Evolutionary conservation across 2,797 vertebrate species (phyloP), one percentile per base, ranked within the genome.

Genomic region (Ctenochaetus hawaiiensis): DNA sequence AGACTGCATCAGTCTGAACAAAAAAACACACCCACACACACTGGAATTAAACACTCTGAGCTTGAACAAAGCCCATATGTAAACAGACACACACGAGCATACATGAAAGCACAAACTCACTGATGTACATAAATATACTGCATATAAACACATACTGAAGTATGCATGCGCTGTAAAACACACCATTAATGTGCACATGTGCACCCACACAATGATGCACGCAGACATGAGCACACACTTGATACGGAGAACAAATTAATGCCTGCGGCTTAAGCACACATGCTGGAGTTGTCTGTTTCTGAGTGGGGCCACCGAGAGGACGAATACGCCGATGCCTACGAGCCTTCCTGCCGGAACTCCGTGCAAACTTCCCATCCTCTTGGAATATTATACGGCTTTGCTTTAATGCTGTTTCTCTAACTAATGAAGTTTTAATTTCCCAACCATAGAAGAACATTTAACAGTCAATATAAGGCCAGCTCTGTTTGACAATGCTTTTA

Each of bases 381-480:
- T 17, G 13, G 60, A 77, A 75, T 76, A 71, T 82, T 78, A 70
- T 77, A 78, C 48, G 1, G 68, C 78, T 85, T 66, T 65, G 64
- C 64, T 54, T 77, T 77, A 67, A 74, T 77, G 58, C 67, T 78
- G 87, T 86, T 91, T 89, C 86, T 89, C 85, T 69, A 84, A 82
- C 85, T 90, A 91, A 93, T 89, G 85, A 91, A 82, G 75, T 79
- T 89, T 90, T 90, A 81, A 91, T 91, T 85, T 87, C 81, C 77
- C 77, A 57, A 86, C 86, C 87, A 89, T 60, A 79, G 87, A 84
- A 75, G 85, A 77, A 70, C 76, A 81, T 88, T 87, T 86, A 85
- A 80, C 77, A 68, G 63, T 61, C 83, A 80, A 67, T 68, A 78
- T 77, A 87, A 78, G 30, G 67, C 81, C 72, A 23, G 70, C 51